These are phyloP conservation scores for Bufo bufo DNA, from an alignment of 2,113 vertebrate genomes.

Conservation along the genomic window DNA sequence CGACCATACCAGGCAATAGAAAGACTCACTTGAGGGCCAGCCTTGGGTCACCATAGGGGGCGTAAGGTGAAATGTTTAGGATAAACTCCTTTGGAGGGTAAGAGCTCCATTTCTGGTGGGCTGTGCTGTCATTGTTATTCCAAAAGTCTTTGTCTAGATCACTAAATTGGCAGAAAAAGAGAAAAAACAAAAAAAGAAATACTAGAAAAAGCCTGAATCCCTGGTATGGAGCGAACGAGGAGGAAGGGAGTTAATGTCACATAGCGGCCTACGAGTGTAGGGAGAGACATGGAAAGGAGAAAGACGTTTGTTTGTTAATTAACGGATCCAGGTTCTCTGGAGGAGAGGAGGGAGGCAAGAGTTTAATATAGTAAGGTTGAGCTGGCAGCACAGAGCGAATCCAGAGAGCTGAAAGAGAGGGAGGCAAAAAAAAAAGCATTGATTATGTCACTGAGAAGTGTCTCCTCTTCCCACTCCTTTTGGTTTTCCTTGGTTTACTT, in stretches of 20 bases:
- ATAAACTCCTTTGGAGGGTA: conserved; percentile 99
- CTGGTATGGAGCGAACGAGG: conserved; percentile 62
- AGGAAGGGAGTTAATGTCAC: conserved; percentile 56
- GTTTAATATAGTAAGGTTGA: conserved; percentile 47
- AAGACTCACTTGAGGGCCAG: conserved; percentile 99
- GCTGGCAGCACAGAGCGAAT: conserved; percentile 37
- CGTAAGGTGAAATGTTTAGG: conserved; percentile 99
- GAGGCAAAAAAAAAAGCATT: conserved; percentile 52
- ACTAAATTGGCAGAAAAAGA: conserved; percentile 83
- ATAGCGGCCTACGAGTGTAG: conserved; percentile 2
- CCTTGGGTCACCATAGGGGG: conserved; percentile 96
- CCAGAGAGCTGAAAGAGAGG: conserved; percentile 39
- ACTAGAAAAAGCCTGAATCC: conserved; percentile 76
- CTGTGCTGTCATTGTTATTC: conserved; percentile 99
- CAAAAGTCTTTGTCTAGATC: conserved; percentile 99
- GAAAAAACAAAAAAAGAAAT: conserved; percentile 79
- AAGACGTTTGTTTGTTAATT: conserved; percentile 41
- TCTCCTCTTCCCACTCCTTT: conserved; percentile 45
- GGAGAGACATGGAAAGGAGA: conserved; percentile 8
- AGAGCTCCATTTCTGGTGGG: conserved; percentile 99
- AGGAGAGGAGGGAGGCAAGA: conserved; percentile 54
- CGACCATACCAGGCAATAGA: conserved; percentile 75
- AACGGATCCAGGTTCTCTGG: conserved; percentile 50
- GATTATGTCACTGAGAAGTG: conserved; percentile 52
- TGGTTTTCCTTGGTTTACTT: conserved; percentile 24